These are phyloP conservation scores for Chamaea fasciata DNA, from an alignment of 2,113 vertebrate species.

Conservation along the genomic window DNA sequence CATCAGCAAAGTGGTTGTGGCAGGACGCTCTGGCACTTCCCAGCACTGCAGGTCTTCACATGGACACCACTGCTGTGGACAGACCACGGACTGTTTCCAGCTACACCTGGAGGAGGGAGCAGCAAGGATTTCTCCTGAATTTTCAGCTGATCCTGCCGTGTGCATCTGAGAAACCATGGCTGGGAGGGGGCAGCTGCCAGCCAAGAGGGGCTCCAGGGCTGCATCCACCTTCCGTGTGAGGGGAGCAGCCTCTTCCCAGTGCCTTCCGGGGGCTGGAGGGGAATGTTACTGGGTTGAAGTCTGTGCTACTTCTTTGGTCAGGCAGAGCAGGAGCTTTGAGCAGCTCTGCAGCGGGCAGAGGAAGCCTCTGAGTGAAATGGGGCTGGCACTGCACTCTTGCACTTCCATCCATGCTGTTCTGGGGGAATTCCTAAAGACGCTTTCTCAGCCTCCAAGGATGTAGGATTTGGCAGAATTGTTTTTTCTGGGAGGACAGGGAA, in stretches of 20 bases:
- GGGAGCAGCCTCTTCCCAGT: not conserved
- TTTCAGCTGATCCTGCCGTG: conserved; percentile 37
- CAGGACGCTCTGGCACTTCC: not conserved
- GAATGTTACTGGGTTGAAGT: not conserved
- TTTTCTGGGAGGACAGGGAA: not conserved
- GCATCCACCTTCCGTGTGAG: not conserved
- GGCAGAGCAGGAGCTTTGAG: conserved; percentile 29
- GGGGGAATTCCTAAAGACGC: not conserved
- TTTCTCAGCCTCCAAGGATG: not conserved
- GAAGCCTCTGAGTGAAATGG: not conserved
- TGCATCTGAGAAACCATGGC: not conserved
- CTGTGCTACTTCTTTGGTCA: conserved; percentile 66
- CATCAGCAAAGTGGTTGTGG: rapidly evolving
- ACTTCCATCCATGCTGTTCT: not conserved
- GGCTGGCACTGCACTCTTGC: not conserved
- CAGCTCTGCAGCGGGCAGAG: not conserved
- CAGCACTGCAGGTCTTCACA: not conserved
- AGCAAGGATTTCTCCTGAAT: not conserved
- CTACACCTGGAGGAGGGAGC: not conserved
- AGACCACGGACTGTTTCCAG: not conserved
- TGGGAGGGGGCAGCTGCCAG: not conserved
- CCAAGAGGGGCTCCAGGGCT: not conserved
- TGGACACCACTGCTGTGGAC: rapidly evolving
- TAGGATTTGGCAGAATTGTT: not conserved
- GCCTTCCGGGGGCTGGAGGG: not conserved